Evolutionary conservation across 2,888 invertebrate species (phyloP).

Genomic region (Clanis bilineata): DNA sequence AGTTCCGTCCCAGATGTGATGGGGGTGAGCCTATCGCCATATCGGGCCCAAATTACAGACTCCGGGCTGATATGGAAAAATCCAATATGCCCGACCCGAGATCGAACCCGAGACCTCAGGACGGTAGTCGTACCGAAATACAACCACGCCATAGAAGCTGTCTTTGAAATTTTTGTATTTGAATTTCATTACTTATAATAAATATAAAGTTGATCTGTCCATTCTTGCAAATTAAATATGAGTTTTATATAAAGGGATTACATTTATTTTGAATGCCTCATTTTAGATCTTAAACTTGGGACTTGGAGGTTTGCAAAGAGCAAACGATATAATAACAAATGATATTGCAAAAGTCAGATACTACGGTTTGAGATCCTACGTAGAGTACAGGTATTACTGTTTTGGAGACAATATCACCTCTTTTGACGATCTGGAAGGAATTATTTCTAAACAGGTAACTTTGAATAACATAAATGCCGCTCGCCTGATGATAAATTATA

Average conservation of each 20-base stretch:
- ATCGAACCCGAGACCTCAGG: too few species aligned
- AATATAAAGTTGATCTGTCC: background rate
- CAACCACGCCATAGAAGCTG: too few species aligned
- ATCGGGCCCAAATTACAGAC: too few species aligned
- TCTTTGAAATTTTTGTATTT: too few species aligned
- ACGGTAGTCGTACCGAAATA: too few species aligned
- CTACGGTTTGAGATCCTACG: slow-evolving; percentile 90
- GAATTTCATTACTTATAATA: too few species aligned
- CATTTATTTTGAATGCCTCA: background rate
- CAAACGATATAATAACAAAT: slow-evolving; percentile 33
- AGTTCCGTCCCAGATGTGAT: too few species aligned
- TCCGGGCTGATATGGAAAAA: too few species aligned
- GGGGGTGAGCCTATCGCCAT: too few species aligned
- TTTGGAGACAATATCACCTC: slow-evolving; percentile 85
- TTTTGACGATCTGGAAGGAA: slow-evolving; percentile 22
- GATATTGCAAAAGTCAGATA: slow-evolving; percentile 79
- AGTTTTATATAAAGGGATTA: background rate
- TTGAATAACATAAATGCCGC: background rate
- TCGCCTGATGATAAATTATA: too few species aligned
- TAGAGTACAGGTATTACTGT: slow-evolving; percentile 89
- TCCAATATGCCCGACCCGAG: too few species aligned
- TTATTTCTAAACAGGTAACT: slow-evolving; percentile 30
- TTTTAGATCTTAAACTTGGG: slow-evolving; percentile 32
- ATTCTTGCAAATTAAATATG: background rate
- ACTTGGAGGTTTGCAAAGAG: slow-evolving; percentile 29